phyloP scores from a whole-genome alignment of 2,888 invertebrate species.

The Lathronympha strigana region DNA sequence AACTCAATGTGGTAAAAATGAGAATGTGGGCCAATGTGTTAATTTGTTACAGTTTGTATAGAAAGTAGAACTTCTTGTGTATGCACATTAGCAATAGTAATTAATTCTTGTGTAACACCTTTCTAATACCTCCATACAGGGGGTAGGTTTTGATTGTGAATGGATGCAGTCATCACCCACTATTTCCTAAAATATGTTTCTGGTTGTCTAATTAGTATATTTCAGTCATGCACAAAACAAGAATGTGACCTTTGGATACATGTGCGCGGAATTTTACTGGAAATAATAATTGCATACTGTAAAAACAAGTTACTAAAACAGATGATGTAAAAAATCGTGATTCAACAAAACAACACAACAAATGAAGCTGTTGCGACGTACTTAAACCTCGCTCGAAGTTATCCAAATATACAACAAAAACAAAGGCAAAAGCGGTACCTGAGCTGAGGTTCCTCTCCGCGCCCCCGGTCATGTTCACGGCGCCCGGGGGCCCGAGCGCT shows the following conservation, averaged over 20 bases:
- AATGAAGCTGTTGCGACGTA: constrained; percentile 48
- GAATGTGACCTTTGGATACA: constrained; percentile 29
- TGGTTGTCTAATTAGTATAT: constrained; percentile 18
- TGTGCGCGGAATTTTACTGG: neutral
- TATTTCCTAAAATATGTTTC: constrained; percentile 1
- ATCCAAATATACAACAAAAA: constrained; percentile 66
- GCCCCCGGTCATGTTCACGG: constrained; percentile 73
- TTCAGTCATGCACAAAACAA: constrained; percentile 25
- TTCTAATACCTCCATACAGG: constrained; percentile 23
- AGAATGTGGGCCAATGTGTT: constrained; percentile 8
- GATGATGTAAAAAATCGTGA: constrained; percentile 14
- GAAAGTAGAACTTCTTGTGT: constrained; percentile 26
- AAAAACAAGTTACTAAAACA: neutral
- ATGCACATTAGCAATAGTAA: constrained; percentile 34
- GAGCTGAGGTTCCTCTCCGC: constrained; percentile 69
- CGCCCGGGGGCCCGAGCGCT: constrained; percentile 52
- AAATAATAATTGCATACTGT: constrained; percentile 11
- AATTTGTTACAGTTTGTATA: constrained; percentile 29
- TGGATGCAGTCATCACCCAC: neutral
- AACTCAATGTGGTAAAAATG: neutral
- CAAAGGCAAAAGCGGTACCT: constrained; percentile 67
- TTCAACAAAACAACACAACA: constrained; percentile 28
- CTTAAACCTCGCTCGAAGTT: constrained; percentile 53
- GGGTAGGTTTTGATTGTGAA: neutral
- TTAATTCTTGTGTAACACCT: constrained; percentile 38